Percentiles rank a stretch among this genome's conserved stretches.
These are phyloP conservation scores for Brotogeris chrysoptera DNA, from an alignment of 2,797 vertebrate genomes.

Conservation along the genomic window DNA sequence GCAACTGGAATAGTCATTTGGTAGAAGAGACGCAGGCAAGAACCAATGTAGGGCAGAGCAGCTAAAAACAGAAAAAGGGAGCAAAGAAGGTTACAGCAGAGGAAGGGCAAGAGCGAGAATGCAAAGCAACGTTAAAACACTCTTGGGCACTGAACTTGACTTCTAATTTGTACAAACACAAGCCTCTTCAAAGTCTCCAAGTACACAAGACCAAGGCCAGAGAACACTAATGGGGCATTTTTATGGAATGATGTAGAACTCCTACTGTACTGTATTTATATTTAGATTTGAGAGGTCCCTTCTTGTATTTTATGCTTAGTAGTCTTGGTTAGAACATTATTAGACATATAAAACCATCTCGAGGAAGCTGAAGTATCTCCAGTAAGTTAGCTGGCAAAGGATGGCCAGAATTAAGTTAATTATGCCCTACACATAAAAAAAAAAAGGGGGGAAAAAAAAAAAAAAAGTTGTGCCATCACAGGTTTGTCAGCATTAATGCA, in stretches of 20 bases:
- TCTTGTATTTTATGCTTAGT: neutral
- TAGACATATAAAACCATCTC: neutral
- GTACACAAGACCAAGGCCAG: neutral
- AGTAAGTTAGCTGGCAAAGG: neutral
- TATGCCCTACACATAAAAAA: neutral
- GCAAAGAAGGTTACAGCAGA: slow-evolving; percentile 38
- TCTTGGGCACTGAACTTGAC: neutral
- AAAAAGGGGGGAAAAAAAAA: neutral
- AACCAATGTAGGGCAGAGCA: slow-evolving; percentile 35
- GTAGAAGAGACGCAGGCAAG: neutral
- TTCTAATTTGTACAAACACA: neutral
- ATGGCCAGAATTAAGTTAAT: neutral
- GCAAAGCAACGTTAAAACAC: neutral
- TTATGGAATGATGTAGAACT: neutral
- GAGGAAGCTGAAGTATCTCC: neutral
- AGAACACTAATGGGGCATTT: neutral
- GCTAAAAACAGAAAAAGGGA: slow-evolving; percentile 52
- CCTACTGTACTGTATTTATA: neutral
- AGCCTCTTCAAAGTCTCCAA: neutral
- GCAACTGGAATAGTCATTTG: neutral
- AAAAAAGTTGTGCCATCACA: neutral
- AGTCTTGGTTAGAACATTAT: neutral
- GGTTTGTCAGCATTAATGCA: neutral
- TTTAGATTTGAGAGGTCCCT: neutral
- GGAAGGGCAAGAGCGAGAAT: slow-evolving; percentile 8